Evolutionary conservation across 2,888 invertebrate species (phyloP), one percentile per base, ranked within the genome.

Genomic region (Melipona bicolor): DNA sequence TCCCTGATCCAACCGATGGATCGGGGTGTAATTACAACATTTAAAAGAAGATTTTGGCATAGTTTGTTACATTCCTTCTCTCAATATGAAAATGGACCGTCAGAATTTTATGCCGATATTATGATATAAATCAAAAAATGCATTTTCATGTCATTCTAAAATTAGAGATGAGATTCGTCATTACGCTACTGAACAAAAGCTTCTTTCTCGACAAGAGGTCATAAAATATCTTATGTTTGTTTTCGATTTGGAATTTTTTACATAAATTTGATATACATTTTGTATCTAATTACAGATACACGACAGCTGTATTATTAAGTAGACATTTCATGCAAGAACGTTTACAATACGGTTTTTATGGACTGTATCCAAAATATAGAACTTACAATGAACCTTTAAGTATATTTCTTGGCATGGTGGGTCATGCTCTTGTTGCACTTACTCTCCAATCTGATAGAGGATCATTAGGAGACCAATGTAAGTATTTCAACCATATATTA

Each of bases 291-390:
- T 82, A 50, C 80, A 92, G 92, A 94, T 96, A 77, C 94, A 96
- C 94, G 97, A 97, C 83, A 1, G 95, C 96, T 13, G 93, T 95
- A 74, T 94, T 97, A 83, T 94, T 98, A 75, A 96, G 96, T 1
- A 95, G 95, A 70, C 97, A 97, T 94, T 97, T 97, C 91, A 96
- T 96, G 91, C 96, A 96, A 87, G 97, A 97, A 92, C 95, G 97
- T 72, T 94, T 97, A n/a, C 96, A 97, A 87, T 96, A 96, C 91
- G 97, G 97, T 2, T 95, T 97, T 4, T 97, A 97, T 92, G 97
- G 97, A 3, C 94, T 97, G 13, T 98, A 97, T 94, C 97, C 97
- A 3, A 97, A 97, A 91, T 97, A 97, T 93, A 95, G 96, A 81
- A 95, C 95, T n/a, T 97, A 97, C 91, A 96, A 97, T 78, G 96